A percentile compares a stretch with the other conserved stretches of the same genome.
These are phyloP conservation scores for Maniola jurtina DNA, from an alignment of 1,140 invertebrate species.

Conservation along the genomic window DNA sequence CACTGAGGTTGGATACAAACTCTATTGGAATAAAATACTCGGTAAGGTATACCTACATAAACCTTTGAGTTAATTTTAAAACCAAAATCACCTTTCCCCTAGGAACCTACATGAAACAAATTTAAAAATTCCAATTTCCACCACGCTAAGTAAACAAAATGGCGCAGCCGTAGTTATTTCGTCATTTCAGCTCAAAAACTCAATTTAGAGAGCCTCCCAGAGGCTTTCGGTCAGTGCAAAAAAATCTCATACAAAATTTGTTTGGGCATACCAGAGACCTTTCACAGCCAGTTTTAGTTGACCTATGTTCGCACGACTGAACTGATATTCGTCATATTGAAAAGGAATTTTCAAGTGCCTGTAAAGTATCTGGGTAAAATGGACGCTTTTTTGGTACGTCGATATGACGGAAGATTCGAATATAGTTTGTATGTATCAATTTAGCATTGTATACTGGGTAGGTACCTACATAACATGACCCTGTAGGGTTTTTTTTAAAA, in stretches of 20 bases:
- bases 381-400: conserved; percentile 14
- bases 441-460: too few relatives aligned
- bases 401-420: too few relatives aligned
- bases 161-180: conserved; percentile 17
- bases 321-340: conserved; percentile 4
- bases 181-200: conserved; percentile 25
- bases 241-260: conserved; percentile 31
- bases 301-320: conserved; percentile 8
- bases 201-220: conserved; percentile 25
- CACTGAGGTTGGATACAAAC: too few relatives aligned
- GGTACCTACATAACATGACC: too few relatives aligned
- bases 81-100: background rate
- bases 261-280: conserved; percentile 22
- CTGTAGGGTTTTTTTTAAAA: too few relatives aligned
- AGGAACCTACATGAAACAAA: conserved; percentile 1
- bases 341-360: conserved; percentile 19
- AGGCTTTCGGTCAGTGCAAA: conserved; percentile 26
- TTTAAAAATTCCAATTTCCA: background rate
- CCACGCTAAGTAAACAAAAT: conserved; percentile 23
- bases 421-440: too few relatives aligned
- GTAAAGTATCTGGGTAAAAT: conserved; percentile 15
- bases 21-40: too few relatives aligned
- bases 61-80: background rate
- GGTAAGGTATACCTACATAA: too few relatives aligned
- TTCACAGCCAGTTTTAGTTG: conserved; percentile 11